Evolutionary conservation across 23 tunicate genomes (phyloP).

Genomic region (Aplidium turbinatum): DNA sequence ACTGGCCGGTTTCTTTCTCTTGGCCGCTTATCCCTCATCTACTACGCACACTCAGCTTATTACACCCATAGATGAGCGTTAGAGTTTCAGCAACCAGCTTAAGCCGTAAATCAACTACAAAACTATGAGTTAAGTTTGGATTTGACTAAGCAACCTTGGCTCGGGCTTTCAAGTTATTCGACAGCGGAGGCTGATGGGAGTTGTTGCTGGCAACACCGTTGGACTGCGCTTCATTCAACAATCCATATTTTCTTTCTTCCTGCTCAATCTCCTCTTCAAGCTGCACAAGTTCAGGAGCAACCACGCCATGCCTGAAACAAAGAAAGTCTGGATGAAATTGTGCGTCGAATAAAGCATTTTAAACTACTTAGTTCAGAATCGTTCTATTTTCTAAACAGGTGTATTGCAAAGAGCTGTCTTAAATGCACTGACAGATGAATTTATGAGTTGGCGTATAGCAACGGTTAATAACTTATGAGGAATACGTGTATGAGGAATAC

Average conservation of each 20-base stretch:
- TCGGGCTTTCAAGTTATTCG: constrained; percentile 34
- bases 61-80: too few species aligned
- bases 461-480: too few species aligned
- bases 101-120: too few species aligned
- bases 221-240: constrained; percentile 6
- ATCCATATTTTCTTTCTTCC: constrained; percentile 26
- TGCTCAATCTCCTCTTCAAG: constrained; percentile 50
- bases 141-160: constrained; percentile 28
- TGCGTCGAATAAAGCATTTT: background rate
- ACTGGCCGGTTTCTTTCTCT: too few species aligned
- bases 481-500: too few species aligned
- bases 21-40: too few species aligned
- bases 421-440: too few species aligned
- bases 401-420: background rate
- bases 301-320: constrained; percentile 33
- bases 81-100: too few species aligned
- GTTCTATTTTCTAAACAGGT: background rate
- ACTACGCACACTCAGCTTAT: too few species aligned
- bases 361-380: background rate
- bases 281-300: constrained; percentile 48
- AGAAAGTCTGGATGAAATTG: background rate
- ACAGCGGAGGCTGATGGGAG: background rate
- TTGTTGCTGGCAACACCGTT: background rate
- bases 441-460: too few species aligned
- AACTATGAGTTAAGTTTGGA: background rate